Evolutionary conservation across 2,113 vertebrate species (phyloP).

Genomic region (Triplophysa dalaica): DNA sequence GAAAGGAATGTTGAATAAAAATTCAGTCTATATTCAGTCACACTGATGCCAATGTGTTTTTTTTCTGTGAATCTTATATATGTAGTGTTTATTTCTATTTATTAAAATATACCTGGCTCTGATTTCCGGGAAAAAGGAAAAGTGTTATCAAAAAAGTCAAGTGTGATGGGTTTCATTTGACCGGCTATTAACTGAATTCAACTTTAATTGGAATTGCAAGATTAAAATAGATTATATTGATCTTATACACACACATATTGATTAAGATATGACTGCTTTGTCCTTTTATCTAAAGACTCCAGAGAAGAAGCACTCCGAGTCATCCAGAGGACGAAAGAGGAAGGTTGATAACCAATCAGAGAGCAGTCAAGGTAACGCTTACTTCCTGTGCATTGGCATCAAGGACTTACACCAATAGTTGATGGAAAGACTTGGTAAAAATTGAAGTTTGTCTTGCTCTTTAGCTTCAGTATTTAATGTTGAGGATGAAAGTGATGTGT

Average conservation of each 20-base stretch:
- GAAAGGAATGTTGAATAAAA: not conserved
- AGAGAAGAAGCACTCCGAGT: constrained; percentile 96
- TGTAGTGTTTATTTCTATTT: no score
- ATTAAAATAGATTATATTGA: not conserved
- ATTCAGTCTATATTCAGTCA: no score
- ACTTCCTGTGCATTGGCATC: not conserved
- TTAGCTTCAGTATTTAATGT: not conserved
- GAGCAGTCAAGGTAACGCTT: constrained; percentile 89
- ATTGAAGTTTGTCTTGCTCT: not conserved
- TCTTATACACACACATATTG: not conserved
- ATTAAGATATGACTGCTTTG: not conserved
- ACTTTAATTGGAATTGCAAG: not conserved
- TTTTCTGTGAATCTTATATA: no score
- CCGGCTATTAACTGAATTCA: not conserved
- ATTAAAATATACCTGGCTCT: no score
- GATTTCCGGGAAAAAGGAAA: no score
- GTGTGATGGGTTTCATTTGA: not conserved
- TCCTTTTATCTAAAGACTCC: constrained; percentile 80
- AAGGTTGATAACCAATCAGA: constrained; percentile 97
- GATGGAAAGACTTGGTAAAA: no score
- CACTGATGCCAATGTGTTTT: no score
- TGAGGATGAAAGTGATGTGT: not conserved
- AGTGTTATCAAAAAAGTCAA: no score
- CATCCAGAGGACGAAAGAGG: constrained; percentile 94
- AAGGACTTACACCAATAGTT: not conserved